A percentile compares a stretch with the other conserved stretches of the same genome.
These are phyloP conservation scores for Myotis yumanensis DNA, from an alignment of 2,113 vertebrate genomes.

Conservation along the genomic window DNA sequence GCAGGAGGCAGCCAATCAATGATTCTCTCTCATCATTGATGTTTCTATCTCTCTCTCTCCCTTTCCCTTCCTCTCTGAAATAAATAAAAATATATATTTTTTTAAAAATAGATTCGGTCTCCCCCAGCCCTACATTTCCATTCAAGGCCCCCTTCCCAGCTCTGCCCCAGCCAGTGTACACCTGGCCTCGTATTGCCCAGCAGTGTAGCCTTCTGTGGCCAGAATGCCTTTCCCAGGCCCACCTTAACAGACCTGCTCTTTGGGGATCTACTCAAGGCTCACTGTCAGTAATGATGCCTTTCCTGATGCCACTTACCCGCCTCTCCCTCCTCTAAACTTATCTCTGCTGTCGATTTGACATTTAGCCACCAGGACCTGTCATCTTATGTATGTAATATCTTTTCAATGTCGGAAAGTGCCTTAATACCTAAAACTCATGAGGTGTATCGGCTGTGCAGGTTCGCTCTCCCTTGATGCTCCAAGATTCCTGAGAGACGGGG, in stretches of 20 bases:
- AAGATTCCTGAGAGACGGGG: not conserved
- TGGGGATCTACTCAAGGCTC: not conserved
- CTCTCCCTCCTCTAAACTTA: not conserved
- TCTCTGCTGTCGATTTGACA: not conserved
- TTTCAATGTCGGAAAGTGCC: not conserved
- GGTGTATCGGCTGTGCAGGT: not conserved
- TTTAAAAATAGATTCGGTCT: not conserved
- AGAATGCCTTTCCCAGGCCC: too few relatives aligned
- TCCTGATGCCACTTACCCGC: not conserved
- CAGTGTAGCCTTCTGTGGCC: not conserved
- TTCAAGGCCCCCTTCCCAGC: not conserved
- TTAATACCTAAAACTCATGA: not conserved
- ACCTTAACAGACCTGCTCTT: not conserved
- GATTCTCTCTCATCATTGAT: too few relatives aligned
- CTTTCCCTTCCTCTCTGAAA: too few relatives aligned
- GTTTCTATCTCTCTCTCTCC: too few relatives aligned
- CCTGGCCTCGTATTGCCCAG: not conserved
- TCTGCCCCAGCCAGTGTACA: accelerated
- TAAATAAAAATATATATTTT: too few relatives aligned
- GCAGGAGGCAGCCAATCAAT: too few relatives aligned
- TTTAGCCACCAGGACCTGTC: not conserved
- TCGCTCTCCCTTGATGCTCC: not conserved
- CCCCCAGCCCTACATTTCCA: not conserved
- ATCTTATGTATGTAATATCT: not conserved
- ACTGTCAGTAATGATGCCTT: not conserved